phyloP scores from a whole-genome alignment of 2,113 vertebrate genomes.

The Hystrix cristata region DNA sequence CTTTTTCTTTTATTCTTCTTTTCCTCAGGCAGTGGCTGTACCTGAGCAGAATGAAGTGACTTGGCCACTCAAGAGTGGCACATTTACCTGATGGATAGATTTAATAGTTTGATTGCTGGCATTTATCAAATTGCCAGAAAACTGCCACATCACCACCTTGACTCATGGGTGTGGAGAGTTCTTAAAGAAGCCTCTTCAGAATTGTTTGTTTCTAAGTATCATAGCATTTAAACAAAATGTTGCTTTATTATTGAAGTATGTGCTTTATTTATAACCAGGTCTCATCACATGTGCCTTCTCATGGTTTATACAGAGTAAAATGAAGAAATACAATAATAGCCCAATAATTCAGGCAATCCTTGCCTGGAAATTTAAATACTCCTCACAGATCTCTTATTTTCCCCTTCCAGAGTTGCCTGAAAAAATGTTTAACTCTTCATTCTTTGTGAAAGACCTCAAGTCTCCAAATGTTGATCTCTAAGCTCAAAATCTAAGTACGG shows the following conservation, averaged over 20 bases:
- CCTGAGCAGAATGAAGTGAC: neutral
- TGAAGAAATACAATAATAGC: neutral
- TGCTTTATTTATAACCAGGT: neutral
- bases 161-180: neutral
- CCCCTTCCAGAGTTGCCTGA: neutral
- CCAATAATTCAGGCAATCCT: neutral
- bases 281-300: neutral
- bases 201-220: constrained; percentile 51
- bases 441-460: neutral
- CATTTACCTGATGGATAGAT: constrained; percentile 47
- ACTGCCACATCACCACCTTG: constrained; percentile 44
- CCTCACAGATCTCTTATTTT: neutral
- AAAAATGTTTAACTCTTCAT: neutral
- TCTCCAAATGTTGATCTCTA: neutral
- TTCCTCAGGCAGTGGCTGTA: neutral
- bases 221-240: constrained; percentile 52
- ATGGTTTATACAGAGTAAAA: neutral
- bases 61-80: neutral
- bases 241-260: neutral
- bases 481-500: neutral
- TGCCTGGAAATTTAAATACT: neutral
- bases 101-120: constrained; percentile 66
- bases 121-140: constrained; percentile 65
- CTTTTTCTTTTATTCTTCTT: neutral
- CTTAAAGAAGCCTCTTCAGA: constrained; percentile 71